Evolutionary conservation across 92 coral and sea anemone species (phyloP).

Genomic region (Desmophyllum pertusum): DNA sequence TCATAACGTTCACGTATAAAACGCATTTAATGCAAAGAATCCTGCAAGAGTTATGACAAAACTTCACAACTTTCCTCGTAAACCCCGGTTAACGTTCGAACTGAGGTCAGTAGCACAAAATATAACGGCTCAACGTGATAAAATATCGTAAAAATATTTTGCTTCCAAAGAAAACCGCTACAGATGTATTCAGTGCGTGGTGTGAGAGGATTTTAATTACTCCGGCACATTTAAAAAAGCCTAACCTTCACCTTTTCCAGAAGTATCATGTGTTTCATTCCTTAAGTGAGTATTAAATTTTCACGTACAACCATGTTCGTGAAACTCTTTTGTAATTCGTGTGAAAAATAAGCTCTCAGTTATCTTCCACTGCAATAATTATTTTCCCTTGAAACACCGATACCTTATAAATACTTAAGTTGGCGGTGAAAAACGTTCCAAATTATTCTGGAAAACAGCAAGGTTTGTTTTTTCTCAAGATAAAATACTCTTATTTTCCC

Average conservation of each 20-base stretch:
- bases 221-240: background rate
- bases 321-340: background rate
- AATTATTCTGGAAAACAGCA: too few relatives aligned
- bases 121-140: background rate
- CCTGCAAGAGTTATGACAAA: too few relatives aligned
- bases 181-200: background rate
- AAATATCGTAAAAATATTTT: background rate
- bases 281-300: background rate
- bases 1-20: too few relatives aligned
- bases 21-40: too few relatives aligned
- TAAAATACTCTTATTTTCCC: too few relatives aligned
- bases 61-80: too few relatives aligned
- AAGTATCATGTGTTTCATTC: background rate
- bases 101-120: too few relatives aligned
- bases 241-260: conserved; percentile 1
- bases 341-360: background rate
- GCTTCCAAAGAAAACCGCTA: background rate
- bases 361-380: background rate
- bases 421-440: background rate
- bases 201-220: background rate
- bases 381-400: background rate
- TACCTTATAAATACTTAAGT: conserved; percentile 9
- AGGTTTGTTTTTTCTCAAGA: too few relatives aligned
- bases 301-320: background rate
- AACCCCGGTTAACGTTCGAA: too few relatives aligned